phyloP scores from a whole-genome alignment of 2,113 vertebrate genomes.

The Ascaphus truei region DNA sequence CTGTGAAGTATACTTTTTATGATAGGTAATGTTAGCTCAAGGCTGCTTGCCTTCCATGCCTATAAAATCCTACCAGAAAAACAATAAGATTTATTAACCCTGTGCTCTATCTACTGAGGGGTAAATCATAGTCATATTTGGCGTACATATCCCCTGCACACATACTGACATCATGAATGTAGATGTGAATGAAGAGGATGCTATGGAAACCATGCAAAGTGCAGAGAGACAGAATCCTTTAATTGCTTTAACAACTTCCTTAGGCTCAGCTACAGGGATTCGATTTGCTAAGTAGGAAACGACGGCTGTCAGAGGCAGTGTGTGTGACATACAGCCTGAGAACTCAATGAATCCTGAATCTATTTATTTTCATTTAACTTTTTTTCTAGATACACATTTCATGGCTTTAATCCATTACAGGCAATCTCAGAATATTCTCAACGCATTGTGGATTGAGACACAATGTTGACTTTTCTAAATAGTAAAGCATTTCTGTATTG shows the following conservation, averaged over 20 bases:
- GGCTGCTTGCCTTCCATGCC: no score
- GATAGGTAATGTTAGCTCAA: no score
- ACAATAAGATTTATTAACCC: no score
- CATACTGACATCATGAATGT: conserved; percentile 75
- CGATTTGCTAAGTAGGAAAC: conserved; percentile 62
- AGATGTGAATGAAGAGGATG: conserved; percentile 66
- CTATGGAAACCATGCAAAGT: conserved; percentile 76
- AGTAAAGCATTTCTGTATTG: conserved; percentile 23
- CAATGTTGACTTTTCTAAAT: conserved; percentile 32
- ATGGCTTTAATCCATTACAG: conserved; percentile 40
- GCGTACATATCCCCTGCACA: conserved; percentile 56
- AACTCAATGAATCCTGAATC: conserved; percentile 45
- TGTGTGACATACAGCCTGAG: conserved; percentile 38
- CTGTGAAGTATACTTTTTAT: no score
- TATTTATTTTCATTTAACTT: conserved; percentile 47
- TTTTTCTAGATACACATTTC: conserved; percentile 50
- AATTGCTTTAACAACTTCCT: conserved; percentile 78
- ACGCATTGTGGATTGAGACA: conserved; percentile 37
- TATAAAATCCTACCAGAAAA: no score
- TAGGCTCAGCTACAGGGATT: conserved; percentile 58
- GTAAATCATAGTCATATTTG: conserved; percentile 57
- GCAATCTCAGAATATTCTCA: conserved; percentile 36
- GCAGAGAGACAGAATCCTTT: conserved; percentile 64
- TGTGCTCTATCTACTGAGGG: conserved; percentile 44
- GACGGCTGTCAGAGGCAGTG: conserved; percentile 46